A percentile compares a stretch with the other conserved stretches of the same genome.
These are phyloP conservation scores for Sitobion miscanthi DNA, from an alignment of 1,140 invertebrate species.

Conservation along the genomic window DNA sequence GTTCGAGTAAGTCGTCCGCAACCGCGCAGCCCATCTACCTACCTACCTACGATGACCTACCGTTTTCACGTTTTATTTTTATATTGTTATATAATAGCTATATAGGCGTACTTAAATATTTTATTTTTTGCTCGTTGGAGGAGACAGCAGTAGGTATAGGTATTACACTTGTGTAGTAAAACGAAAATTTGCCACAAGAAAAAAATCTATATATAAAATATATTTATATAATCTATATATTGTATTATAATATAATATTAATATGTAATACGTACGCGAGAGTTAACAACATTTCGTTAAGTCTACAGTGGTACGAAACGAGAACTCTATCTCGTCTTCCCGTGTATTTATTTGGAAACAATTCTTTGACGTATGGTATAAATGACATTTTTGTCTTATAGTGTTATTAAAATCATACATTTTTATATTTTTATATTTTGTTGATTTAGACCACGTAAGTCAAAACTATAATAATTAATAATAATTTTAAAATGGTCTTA, in stretches of 20 bases:
- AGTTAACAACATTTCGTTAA: background rate
- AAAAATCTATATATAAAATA: background rate
- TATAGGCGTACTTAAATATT: background rate
- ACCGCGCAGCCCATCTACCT: background rate
- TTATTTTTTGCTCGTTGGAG: background rate
- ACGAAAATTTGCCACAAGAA: background rate
- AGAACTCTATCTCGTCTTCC: background rate
- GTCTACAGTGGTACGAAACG: background rate
- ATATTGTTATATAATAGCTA: background rate
- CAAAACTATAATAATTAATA: too few relatives aligned
- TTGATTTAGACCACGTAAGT: too few relatives aligned
- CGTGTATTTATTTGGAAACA: background rate
- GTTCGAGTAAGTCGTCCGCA: background rate
- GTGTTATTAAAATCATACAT: too few relatives aligned
- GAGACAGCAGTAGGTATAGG: background rate
- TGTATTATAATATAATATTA: background rate
- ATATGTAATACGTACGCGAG: background rate
- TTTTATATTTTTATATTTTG: too few relatives aligned
- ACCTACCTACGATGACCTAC: background rate
- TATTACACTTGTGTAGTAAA: background rate
- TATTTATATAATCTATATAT: too few relatives aligned
- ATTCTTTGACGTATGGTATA: background rate
- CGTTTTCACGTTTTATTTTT: background rate
- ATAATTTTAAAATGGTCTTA: too few relatives aligned
- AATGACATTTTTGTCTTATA: too few relatives aligned